phyloP scores from a whole-genome alignment of 2,113 vertebrate genomes.

The Antechinus stuartii region DNA sequence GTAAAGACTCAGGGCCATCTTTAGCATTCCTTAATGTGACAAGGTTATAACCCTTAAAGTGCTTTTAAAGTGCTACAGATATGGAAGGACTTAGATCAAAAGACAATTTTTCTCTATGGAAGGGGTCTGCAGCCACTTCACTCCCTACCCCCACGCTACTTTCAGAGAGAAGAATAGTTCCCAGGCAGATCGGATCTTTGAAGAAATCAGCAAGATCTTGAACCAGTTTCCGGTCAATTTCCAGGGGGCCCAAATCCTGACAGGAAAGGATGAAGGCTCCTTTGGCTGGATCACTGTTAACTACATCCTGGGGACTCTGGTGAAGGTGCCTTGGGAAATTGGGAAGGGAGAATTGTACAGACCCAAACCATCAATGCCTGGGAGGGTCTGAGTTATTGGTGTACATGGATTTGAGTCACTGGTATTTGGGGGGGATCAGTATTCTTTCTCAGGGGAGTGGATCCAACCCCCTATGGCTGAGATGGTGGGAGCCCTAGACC shows the following conservation, averaged over 20 bases:
- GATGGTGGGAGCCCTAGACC: constrained; percentile 87
- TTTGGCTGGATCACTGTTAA: constrained; percentile 88
- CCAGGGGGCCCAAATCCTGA: constrained; percentile 87
- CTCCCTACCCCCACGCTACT: neutral
- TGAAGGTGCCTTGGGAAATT: constrained; percentile 75
- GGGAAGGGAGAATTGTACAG: accelerated
- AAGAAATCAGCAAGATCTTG: constrained; percentile 83
- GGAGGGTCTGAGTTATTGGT: neutral
- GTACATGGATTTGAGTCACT: neutral
- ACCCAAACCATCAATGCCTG: neutral
- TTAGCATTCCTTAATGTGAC: neutral
- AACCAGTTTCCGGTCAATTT: constrained; percentile 85
- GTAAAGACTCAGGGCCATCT: neutral
- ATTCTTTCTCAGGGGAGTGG: constrained; percentile 87
- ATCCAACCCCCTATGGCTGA: constrained; percentile 73
- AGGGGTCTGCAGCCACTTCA: neutral
- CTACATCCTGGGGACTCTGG: constrained; percentile 84
- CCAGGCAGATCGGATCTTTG: constrained; percentile 83
- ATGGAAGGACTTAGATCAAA: neutral
- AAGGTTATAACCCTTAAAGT: neutral
- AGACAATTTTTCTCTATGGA: neutral
- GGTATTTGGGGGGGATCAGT: constrained; percentile 77
- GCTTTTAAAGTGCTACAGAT: neutral
- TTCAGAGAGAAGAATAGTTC: constrained; percentile 84
- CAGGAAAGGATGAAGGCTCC: constrained; percentile 88